Base-by-base conservation (phyloP, 2,888 invertebrate species). In the Sesia apiformis region DNA sequence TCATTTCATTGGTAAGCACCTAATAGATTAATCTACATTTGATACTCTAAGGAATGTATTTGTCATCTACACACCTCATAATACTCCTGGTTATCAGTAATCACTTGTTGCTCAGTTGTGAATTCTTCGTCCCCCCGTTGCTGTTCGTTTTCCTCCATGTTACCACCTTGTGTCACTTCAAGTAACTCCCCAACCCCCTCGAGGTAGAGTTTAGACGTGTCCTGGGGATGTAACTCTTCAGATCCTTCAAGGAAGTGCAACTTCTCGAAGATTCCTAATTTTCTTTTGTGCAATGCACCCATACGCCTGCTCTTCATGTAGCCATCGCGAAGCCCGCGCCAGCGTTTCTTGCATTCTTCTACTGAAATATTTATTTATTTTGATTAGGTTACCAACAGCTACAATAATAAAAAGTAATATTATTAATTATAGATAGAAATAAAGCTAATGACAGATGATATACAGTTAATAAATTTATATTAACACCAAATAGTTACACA, bases 291-390 rank as follows among this genome's bases (percentile, higher is more conserved):
- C 63, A 83, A 66, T 3, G 78, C 72, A 38, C 85, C 85, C 52
- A 81, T 61, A 40, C 90, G 79, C 57, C 84, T 87, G 61, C 86
- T 86, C 54, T 90, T 87, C 67, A 89, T 84, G 70, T 90, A 91
- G 52, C 90, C 82, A 70, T 91, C 91, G 23, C 91, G 77, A 51
- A 91, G 76, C 7, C 90, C 90, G 54, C 90, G 76, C 91, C 91
- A 91, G 49, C 91, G 81, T 61, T 90, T 90, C 61, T 90, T 90
- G 71, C 91, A 91, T 78, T 91, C 91, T 62, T 90, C 90, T 66
- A 89, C 90, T 90, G 77, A 40, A 84, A 86, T 61, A 55, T 55
- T 0, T 43, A 3, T 42, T 42, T 5, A 6, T 2, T 7, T 23
- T 23, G 23, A 23, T 23, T 23, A 23, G 23, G 23, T 23, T 23